phyloP scores from a whole-genome alignment of 2,113 vertebrate genomes.

The Maylandia zebra region DNA sequence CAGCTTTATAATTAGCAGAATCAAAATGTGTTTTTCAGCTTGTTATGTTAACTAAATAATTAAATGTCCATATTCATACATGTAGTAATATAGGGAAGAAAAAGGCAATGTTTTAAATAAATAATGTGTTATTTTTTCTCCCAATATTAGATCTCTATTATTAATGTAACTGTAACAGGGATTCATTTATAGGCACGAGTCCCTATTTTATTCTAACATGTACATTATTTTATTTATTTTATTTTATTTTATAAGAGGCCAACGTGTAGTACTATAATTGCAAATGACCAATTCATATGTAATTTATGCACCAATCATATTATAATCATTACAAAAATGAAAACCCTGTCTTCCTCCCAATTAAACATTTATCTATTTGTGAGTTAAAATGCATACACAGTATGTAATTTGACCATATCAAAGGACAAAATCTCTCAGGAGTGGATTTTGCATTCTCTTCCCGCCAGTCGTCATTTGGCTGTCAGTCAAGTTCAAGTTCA shows the following conservation, averaged over 20 bases:
- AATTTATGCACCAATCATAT: not conserved
- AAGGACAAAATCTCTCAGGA: not conserved
- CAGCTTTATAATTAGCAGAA: not conserved
- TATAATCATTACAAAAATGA: not conserved
- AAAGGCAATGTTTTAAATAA: not conserved
- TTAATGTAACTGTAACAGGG: not conserved
- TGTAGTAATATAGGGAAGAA: not conserved
- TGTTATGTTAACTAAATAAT: not conserved
- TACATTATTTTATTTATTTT: not conserved
- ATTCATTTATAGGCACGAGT: not conserved
- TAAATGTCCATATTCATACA: not conserved
- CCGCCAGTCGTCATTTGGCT: conserved; percentile 25
- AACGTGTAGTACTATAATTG: not conserved
- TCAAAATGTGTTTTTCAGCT: not conserved
- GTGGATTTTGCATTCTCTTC: conserved; percentile 22
- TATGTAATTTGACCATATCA: not conserved
- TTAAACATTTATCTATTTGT: not conserved
- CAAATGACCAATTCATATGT: not conserved
- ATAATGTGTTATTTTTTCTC: not conserved
- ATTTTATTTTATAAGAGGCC: not conserved
- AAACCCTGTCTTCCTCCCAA: not conserved
- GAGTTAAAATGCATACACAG: not conserved
- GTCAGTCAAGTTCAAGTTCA: conserved; percentile 78
- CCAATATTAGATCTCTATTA: not conserved
- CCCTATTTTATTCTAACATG: not conserved